Percentiles rank a stretch among this genome's conserved stretches.
phyloP scores from a whole-genome alignment of 2,113 vertebrate genomes.

The Rostratula benghalensis region DNA sequence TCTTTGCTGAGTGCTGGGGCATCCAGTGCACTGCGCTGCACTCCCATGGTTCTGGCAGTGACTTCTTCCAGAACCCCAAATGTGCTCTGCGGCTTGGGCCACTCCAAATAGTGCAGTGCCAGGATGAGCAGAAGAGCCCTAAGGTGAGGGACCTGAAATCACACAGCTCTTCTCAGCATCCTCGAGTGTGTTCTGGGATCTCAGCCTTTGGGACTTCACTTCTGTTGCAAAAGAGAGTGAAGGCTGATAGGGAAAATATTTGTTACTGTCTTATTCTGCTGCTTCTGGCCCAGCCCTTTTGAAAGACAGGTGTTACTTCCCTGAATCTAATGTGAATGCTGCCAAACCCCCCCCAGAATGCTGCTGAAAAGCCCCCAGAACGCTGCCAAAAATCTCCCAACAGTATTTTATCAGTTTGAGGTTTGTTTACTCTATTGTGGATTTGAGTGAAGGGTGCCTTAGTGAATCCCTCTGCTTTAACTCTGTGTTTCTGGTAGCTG shows the following conservation, averaged over 20 bases:
- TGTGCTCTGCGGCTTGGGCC: background rate
- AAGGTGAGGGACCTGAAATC: background rate
- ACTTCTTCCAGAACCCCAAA: background rate
- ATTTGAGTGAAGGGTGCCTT: background rate
- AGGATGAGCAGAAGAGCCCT: background rate
- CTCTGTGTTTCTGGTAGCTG: background rate
- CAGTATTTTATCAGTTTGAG: background rate
- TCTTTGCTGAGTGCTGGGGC: background rate
- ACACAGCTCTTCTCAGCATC: background rate
- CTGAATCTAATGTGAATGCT: background rate
- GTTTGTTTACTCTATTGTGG: background rate
- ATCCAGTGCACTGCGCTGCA: rapidly evolving
- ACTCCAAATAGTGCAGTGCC: background rate
- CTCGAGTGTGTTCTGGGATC: background rate
- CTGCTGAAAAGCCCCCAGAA: background rate
- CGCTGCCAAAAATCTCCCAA: background rate
- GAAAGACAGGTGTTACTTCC: background rate
- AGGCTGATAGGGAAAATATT: background rate
- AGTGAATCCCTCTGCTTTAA: background rate
- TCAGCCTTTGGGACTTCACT: background rate
- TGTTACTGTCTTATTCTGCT: background rate
- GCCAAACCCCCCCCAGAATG: background rate
- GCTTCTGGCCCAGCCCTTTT: background rate
- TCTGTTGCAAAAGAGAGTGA: background rate
- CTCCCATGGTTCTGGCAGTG: background rate